Evolutionary conservation across 2,113 vertebrate species (phyloP), one percentile per base, ranked within the genome.

Genomic region (Trichechus manatus): DNA sequence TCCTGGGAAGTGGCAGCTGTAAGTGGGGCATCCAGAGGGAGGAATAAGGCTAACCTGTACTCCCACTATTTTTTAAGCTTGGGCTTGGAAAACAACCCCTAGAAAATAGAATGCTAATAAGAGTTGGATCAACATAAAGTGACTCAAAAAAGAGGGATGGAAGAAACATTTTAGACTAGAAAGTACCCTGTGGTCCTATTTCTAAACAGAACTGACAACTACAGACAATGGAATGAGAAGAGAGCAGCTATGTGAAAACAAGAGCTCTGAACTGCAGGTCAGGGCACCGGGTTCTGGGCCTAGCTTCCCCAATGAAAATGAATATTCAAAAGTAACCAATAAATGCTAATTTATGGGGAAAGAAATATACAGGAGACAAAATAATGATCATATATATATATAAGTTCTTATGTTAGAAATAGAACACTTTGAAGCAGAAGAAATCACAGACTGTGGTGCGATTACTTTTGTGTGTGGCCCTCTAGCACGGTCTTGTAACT

Each of bases 351-450:
- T 36, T 50, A 68, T 36, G 36, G 44, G 39, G 31, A 80, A 77
- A 85, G 22, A 82, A 93, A 93, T n/a, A 33, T 23, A 70, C 78
- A 85, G 17, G 31, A 93, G n/a, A 84, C 11, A 88, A 96, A 91
- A 82, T 44, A 83, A 83, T 20, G 72, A 44, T 33, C 22, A 42
- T 77, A 79, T 33, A n/a, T 31, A 42, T 9, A 47, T 68, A 59
- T 78, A 86, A 50, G 36, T 36, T 74, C 23, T 33, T 39, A 77
- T 5, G 13, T n/a, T 29, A 72, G 39, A 92, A 70, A 56, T 44
- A 89, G 89, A 70, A 79, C 36, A 77, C 47, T 64, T 78, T 42
- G 83, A 93, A 66, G 9, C 31, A 42, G 13, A 75, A 93, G 75
- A 87, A 86, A 80, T 81, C 86, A 47, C 53, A 56, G 53, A 15